These are phyloP conservation scores for Spongilla lacustris DNA, from an alignment of 37 sponge, comb jelly and placozoan genomes.

Conservation along the genomic window DNA sequence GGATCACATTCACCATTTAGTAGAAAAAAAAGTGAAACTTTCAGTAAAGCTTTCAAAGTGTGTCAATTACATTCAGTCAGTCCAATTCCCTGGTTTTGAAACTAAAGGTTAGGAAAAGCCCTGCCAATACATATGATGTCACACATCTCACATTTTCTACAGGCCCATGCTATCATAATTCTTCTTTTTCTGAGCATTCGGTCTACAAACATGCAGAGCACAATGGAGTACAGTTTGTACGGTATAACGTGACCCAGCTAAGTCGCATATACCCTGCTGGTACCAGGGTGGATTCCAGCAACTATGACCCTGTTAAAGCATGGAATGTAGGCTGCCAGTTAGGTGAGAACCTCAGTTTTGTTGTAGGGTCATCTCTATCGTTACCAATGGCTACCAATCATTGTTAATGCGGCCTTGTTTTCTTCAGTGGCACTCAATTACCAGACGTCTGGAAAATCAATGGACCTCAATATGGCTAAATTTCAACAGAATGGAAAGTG, in stretches of 20 bases:
- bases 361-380: too few species aligned
- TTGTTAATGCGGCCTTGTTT: too few species aligned
- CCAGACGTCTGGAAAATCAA: slow-evolving; percentile 77
- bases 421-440: slow-evolving; percentile 91
- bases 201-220: not conserved
- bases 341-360: slow-evolving; percentile 23
- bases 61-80: slow-evolving; percentile 85
- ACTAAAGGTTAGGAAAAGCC: too few species aligned
- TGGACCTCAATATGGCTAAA: slow-evolving; percentile 83
- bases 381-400: too few species aligned
- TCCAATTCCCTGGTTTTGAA: slow-evolving; percentile 74
- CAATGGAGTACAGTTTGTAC: slow-evolving; percentile 2
- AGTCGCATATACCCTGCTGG: slow-evolving; percentile 84
- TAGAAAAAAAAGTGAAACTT: slow-evolving; percentile 68
- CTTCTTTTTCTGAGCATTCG: not conserved
- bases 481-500: slow-evolving; percentile 82
- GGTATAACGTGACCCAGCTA: slow-evolving; percentile 82
- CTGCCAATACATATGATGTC: too few species aligned
- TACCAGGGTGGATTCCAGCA: slow-evolving; percentile 63
- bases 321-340: slow-evolving; percentile 85
- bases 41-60: slow-evolving; percentile 57
- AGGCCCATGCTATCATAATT: too few species aligned
- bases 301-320: slow-evolving; percentile 76
- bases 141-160: too few species aligned
- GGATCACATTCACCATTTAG: not conserved